Base-by-base conservation (phyloP, 2,113 vertebrate species). In the Corythaixoides concolor region DNA sequence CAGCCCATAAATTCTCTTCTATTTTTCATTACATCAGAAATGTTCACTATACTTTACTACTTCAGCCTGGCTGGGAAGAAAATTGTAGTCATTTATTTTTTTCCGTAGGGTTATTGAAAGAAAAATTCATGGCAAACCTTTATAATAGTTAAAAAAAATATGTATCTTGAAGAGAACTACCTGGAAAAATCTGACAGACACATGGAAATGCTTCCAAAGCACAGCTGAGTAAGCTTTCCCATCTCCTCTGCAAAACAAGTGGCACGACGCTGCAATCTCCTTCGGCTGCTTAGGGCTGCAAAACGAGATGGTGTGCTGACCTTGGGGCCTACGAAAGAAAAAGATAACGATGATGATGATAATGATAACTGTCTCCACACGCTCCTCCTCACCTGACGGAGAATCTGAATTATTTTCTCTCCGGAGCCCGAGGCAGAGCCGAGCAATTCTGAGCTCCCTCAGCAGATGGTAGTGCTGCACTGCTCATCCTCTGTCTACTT, bases 381-480 rank as follows among this genome's bases (percentile, higher is more conserved):
- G 5, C 22, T 8, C 3, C 60, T 50, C 19, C 6, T 32, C 56
- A n/a, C 8, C 60, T 12, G 45, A 7, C 21, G 52, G 56, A 78
- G 41, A 6, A 5, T 3, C 3, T 2, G 45, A 33, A 12, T 7
- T 6, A 4, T 23, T 9, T 5, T 32, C 24, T 19, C 5, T 0
- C 5, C 19, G 13, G 60, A 74, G 41, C 26, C 67, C 35, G 6
- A 21, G 50, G 66, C 9, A 37, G 7, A 27, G 50, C 55, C 2
- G 53, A 62, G 88, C 91, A 67, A 5, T 86, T 15, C 92, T 14
- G 20, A 3, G 77, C 63, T 85, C 59, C 45, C 63, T 6, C 96
- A 37, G 96, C 24, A 97, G 95, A 59, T 59, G 96, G 96, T 47
- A 41, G 60, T 93, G 84, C 84, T 39, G 91, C 74, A n/a, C 73